Evolutionary conservation across 2,113 vertebrate genomes (phyloP).

Genomic region (Cranoglanis bouderius): DNA sequence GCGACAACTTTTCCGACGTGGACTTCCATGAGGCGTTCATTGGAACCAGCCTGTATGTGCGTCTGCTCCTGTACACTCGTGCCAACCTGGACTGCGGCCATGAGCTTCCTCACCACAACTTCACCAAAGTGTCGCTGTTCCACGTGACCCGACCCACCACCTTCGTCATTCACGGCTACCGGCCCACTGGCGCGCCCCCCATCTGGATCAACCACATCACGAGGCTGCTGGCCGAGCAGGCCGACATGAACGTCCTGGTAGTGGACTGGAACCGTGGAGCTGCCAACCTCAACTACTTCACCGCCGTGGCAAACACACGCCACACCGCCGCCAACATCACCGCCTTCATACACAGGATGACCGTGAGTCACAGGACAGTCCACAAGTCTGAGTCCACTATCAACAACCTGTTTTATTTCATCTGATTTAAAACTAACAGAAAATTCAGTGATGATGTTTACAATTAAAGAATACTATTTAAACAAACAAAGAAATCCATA

Average conservation of each 20-base stretch:
- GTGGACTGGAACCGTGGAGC: constrained; percentile 97
- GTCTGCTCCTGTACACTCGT: constrained; percentile 85
- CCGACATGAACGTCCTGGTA: constrained; percentile 86
- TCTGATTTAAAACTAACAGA: background rate
- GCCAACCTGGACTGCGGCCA: constrained; percentile 78
- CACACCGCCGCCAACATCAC: constrained; percentile 82
- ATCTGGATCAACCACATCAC: constrained; percentile 81
- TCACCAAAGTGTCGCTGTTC: constrained; percentile 73
- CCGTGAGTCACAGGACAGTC: constrained; percentile 73
- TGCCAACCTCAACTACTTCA: constrained; percentile 84
- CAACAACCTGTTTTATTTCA: background rate
- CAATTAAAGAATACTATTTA: background rate
- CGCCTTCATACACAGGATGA: constrained; percentile 76
- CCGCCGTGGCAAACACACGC: constrained; percentile 81
- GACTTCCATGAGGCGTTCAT: constrained; percentile 79
- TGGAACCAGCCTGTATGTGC: constrained; percentile 78
- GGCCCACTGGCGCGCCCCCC: constrained; percentile 83
- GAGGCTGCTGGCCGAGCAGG: constrained; percentile 71
- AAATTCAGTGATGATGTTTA: background rate
- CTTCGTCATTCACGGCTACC: constrained; percentile 91
- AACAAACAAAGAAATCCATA: too few species aligned
- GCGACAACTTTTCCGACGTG: constrained; percentile 85
- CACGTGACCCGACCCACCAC: constrained; percentile 74
- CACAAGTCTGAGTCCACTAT: background rate
- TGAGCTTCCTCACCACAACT: constrained; percentile 69